Percentiles rank a stretch among this genome's conserved stretches.
Conservation (phyloP, 2,888 invertebrate species). For the Synergus itoensis region DNA sequence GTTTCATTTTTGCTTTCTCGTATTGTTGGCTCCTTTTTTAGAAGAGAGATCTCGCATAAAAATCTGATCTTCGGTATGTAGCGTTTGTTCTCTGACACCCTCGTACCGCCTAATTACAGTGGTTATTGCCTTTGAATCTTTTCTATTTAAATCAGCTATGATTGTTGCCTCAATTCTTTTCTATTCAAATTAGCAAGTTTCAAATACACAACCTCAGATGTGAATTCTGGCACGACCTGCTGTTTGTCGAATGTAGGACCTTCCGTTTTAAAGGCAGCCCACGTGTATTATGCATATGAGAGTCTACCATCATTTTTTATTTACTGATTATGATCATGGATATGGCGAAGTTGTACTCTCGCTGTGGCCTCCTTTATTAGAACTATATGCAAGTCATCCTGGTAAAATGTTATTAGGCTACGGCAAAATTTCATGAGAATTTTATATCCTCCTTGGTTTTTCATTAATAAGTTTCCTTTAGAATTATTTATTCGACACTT, state of each 20-base stretch:
- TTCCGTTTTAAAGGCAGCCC: slow-evolving; percentile 15
- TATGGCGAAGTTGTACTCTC: neutral
- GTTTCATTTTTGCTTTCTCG: neutral
- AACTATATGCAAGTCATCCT: neutral
- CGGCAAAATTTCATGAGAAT: neutral
- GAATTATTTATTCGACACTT: neutral
- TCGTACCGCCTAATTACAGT: slow-evolving; percentile 36
- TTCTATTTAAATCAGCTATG: slow-evolving; percentile 36
- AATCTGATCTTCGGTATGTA: neutral
- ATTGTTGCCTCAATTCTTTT: slow-evolving; percentile 39
- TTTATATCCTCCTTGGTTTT: neutral
- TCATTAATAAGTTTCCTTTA: neutral
- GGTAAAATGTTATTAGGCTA: neutral
- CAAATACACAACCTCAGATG: slow-evolving; percentile 32
- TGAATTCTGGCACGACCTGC: slow-evolving; percentile 40
- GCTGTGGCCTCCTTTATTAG: slow-evolving; percentile 9
- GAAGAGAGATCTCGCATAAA: slow-evolving; percentile 16
- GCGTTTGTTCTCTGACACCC: slow-evolving; percentile 8
- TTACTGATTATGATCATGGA: neutral
- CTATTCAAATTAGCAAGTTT: slow-evolving; percentile 39
- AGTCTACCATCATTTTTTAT: slow-evolving; percentile 27
- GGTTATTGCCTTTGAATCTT: slow-evolving; percentile 29
- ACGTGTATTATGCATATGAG: slow-evolving; percentile 31
- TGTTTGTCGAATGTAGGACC: slow-evolving; percentile 41
- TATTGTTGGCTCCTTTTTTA: slow-evolving; percentile 16